Evolutionary conservation across 2,113 vertebrate species (phyloP).

Genomic region (Echinops telfairi): DNA sequence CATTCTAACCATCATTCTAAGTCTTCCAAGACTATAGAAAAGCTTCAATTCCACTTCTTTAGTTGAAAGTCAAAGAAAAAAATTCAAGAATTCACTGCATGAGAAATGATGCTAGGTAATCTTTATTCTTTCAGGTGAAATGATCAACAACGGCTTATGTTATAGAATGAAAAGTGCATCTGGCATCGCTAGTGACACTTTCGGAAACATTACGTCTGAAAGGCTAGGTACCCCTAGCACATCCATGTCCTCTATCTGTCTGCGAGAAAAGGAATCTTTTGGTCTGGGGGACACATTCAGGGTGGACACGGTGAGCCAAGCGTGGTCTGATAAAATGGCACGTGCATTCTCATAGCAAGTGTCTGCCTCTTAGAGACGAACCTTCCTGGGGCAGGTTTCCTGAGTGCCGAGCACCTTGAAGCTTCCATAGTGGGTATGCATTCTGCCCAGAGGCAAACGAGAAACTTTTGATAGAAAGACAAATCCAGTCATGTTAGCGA

Average conservation of each 20-base stretch:
- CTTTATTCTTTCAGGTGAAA: slow-evolving; percentile 51
- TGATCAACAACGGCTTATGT: not conserved
- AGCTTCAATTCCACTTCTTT: not conserved
- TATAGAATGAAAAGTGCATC: slow-evolving; percentile 25
- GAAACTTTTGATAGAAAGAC: not conserved
- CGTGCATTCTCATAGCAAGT: not conserved
- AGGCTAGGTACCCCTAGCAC: not conserved
- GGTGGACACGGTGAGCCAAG: not conserved
- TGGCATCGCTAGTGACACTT: not conserved
- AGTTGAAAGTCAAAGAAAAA: slow-evolving; percentile 28
- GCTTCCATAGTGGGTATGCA: not conserved
- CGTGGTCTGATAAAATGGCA: not conserved
- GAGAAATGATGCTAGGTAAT: not conserved
- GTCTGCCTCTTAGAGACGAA: not conserved
- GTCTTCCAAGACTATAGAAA: not conserved
- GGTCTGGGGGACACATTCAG: not conserved
- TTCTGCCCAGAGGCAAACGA: not conserved
- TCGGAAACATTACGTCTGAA: not conserved
- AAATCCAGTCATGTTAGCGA: not conserved
- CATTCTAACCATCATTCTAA: not conserved
- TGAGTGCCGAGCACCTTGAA: not conserved
- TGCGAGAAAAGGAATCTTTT: not conserved
- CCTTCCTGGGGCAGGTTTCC: not conserved
- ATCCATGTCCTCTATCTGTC: not conserved
- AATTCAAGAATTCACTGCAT: not conserved